These are phyloP conservation scores for Luidia sarsii DNA, from an alignment of 53 echinoderm and acorn worm genomes.

Conservation along the genomic window DNA sequence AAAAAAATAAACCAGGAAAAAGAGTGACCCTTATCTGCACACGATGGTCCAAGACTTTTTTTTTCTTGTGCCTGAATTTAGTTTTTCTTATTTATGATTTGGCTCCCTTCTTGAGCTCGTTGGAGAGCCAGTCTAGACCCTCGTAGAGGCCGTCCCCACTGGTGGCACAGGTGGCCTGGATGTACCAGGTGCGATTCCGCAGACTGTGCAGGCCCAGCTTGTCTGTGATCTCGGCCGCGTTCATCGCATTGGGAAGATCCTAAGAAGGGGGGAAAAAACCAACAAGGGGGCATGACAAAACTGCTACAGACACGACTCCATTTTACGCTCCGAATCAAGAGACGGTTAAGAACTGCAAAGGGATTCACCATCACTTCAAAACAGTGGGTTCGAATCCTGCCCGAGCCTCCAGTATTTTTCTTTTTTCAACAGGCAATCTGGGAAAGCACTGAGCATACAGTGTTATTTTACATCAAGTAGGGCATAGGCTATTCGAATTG, in stretches of 20 bases:
- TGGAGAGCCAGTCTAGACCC: conserved; percentile 92
- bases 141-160: conserved; percentile 96
- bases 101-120: conserved; percentile 47
- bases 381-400: too few relatives aligned
- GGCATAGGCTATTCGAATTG: too few relatives aligned
- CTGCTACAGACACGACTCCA: not conserved
- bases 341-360: not conserved
- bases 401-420: too few relatives aligned
- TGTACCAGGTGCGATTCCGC: conserved; percentile 75
- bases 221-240: conserved; percentile 68
- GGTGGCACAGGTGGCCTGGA: conserved; percentile 90
- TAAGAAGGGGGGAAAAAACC: not conserved
- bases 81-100: conserved; percentile 56
- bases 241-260: conserved; percentile 96
- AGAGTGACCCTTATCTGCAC: not conserved
- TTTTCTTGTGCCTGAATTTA: too few relatives aligned
- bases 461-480: not conserved
- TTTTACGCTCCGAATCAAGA: not conserved
- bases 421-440: too few relatives aligned
- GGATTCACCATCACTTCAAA: not conserved
- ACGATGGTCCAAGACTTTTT: not conserved
- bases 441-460: too few relatives aligned
- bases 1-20: not conserved
- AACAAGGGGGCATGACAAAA: not conserved
- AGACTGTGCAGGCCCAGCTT: conserved; percentile 72